phyloP scores from a whole-genome alignment of 2,888 invertebrate genomes.

The Diloba caeruleocephala region DNA sequence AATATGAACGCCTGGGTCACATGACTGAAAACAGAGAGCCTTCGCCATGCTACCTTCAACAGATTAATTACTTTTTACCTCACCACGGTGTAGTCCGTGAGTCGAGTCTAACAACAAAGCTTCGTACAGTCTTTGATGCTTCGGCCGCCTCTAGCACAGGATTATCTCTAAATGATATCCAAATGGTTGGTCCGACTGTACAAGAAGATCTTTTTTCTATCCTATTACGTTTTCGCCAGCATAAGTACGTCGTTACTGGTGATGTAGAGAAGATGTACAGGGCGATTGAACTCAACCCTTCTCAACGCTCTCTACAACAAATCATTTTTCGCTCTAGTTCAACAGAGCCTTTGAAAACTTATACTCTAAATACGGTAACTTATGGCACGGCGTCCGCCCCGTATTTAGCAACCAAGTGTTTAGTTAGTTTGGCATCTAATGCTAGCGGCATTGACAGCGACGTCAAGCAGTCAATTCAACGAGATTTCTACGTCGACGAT shows the following conservation, averaged over 20 bases:
- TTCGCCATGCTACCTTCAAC: neutral
- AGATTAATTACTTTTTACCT: constrained; percentile 40
- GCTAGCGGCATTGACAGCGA: neutral
- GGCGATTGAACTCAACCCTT: neutral
- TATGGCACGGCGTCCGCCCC: no score
- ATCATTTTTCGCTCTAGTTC: constrained; percentile 3
- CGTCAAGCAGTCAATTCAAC: neutral
- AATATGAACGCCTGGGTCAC: no score
- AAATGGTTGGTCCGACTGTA: constrained; percentile 32
- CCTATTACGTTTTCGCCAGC: no score
- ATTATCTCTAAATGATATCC: constrained; percentile 41
- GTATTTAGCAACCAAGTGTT: no score
- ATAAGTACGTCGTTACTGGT: no score
- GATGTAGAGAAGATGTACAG: no score
- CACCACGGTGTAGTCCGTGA: no score
- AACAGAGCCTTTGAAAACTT: constrained; percentile 4
- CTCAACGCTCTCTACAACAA: constrained; percentile 10
- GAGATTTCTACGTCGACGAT: constrained; percentile 5
- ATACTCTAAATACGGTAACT: no score
- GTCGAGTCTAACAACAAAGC: no score
- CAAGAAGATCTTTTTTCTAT: constrained; percentile 43
- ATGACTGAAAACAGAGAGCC: no score
- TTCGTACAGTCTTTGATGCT: no score
- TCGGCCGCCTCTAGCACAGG: constrained; percentile 41
- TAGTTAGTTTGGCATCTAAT: neutral